These are phyloP conservation scores for Gryllus bimaculatus DNA, from an alignment of 1,140 invertebrate genomes.

Conservation along the genomic window DNA sequence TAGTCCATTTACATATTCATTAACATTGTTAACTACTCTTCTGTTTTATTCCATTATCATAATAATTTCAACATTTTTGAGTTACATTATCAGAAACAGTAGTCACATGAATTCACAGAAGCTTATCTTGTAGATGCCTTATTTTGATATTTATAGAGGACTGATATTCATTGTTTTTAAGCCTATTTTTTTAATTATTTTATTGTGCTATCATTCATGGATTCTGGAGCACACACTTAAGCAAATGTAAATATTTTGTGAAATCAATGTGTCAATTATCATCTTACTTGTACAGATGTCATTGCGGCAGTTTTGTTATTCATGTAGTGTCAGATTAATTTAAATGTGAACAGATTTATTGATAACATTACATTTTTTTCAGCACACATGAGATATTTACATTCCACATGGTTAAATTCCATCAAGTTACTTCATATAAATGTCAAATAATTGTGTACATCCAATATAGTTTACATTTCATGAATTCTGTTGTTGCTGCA, in stretches of 20 bases:
- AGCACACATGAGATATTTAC: background rate
- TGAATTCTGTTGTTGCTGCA: too few relatives aligned
- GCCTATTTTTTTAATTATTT: background rate
- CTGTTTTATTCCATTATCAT: background rate
- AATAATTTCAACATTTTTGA: background rate
- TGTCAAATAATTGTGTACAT: too few relatives aligned
- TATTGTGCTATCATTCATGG: background rate
- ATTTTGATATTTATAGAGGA: background rate
- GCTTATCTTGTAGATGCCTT: background rate
- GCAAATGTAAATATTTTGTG: background rate
- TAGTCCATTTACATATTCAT: background rate
- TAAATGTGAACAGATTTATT: background rate
- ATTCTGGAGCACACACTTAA: background rate
- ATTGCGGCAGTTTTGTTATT: background rate
- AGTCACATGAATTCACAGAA: background rate
- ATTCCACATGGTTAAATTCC: background rate
- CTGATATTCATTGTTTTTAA: background rate
- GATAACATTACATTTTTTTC: background rate
- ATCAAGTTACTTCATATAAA: too few relatives aligned
- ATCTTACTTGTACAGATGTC: background rate
- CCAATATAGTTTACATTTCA: too few relatives aligned
- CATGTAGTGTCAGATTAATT: background rate
- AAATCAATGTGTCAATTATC: background rate
- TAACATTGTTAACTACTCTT: background rate
- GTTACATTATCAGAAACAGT: background rate